Evolutionary conservation across 2,113 vertebrate genomes (phyloP).

Genomic region (Pongo pygmaeus): DNA sequence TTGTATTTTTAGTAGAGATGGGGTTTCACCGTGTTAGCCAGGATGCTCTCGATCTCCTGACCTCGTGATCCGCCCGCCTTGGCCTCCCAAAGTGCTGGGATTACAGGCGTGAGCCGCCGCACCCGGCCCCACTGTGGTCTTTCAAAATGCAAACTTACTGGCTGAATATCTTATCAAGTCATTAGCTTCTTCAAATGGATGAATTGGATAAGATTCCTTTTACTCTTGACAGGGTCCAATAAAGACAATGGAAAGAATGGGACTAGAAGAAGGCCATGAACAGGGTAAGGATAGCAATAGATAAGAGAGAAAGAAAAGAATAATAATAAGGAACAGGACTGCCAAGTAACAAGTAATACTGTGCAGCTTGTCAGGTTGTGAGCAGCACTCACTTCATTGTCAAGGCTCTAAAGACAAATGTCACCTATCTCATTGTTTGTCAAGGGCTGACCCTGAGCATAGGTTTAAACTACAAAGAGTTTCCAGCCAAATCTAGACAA

Average conservation of each 20-base stretch:
- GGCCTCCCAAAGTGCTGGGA: no score
- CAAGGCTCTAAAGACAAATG: neutral
- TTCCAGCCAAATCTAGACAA: neutral
- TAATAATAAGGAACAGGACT: neutral
- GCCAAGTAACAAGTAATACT: fast-evolving
- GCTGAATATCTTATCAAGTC: neutral
- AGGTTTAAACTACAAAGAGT: neutral
- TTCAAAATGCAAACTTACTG: neutral
- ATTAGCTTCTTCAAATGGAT: neutral
- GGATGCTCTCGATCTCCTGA: no score
- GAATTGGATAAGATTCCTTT: neutral
- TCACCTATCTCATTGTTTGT: neutral
- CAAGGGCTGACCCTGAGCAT: neutral
- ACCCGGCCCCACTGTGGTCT: neutral
- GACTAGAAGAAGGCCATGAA: neutral
- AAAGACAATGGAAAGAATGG: neutral
- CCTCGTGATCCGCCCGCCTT: no score
- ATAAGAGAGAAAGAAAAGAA: neutral
- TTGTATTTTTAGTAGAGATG: no score
- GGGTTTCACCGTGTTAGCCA: no score
- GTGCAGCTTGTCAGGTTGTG: neutral
- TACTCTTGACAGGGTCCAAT: neutral
- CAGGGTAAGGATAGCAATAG: neutral
- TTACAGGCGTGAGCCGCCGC: no score
- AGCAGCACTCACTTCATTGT: fast-evolving